These are phyloP conservation scores for Tanypteryx hageni DNA, from an alignment of 2,888 invertebrate species.

Conservation along the genomic window DNA sequence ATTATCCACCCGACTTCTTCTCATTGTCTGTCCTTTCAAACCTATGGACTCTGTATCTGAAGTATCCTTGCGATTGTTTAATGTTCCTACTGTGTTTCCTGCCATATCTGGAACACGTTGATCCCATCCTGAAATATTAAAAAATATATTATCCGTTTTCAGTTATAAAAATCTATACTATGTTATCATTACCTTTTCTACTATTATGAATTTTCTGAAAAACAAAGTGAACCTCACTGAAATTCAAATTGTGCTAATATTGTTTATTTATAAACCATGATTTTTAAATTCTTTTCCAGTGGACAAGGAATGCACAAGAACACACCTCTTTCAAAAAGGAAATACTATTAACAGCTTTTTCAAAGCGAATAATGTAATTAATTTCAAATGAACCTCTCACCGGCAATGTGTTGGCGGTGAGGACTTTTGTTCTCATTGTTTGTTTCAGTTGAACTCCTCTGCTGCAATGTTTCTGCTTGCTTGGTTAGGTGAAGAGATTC, in stretches of 20 bases:
- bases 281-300: too few relatives aligned
- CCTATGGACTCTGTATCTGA: background rate
- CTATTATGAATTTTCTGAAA: background rate
- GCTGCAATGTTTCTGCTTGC: background rate
- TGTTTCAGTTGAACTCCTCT: constrained; percentile 11
- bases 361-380: background rate
- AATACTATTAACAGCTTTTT: too few relatives aligned
- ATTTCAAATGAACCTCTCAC: constrained; percentile 71
- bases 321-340: too few relatives aligned
- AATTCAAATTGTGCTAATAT: too few relatives aligned
- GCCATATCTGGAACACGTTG: constrained; percentile 47
- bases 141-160: background rate
- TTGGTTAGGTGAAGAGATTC: constrained; percentile 49
- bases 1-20: constrained; percentile 27
- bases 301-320: too few relatives aligned
- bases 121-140: constrained; percentile 8
- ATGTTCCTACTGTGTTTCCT: constrained; percentile 6
- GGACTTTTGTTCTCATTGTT: constrained; percentile 47
- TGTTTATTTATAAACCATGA: too few relatives aligned
- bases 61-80: constrained; percentile 7
- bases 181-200: background rate
- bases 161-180: background rate
- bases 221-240: background rate
- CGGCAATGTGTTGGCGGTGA: constrained; percentile 71
- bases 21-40: constrained; percentile 11